Base-by-base conservation (phyloP, 2,797 vertebrate species). In the Thaleichthys pacificus region DNA sequence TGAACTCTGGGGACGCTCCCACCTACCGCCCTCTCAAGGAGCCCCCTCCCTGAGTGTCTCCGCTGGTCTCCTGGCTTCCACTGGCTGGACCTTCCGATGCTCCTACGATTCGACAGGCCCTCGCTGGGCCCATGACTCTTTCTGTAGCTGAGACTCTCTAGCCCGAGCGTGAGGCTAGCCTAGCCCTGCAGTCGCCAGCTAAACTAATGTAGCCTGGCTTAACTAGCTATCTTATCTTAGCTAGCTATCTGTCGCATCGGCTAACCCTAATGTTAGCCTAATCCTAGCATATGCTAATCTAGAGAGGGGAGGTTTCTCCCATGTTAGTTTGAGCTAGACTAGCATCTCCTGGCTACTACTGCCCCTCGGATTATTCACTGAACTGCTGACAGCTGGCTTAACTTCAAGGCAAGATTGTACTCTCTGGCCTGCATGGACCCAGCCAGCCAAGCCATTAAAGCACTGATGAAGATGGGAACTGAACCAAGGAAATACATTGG, bases 1-100 rank as follows among this genome's bases (percentile, higher is more conserved):
- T 67, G 32, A 54, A 72, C 57, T 30, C 22, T 26, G 22, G 38
- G 49, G 15, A 67, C 22, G 9, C 32, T 65, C 63, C 63, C 42
- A 49, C 65, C 47, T 47, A 26, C 24, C 65, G 47, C 24, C 65
- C 24, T 47, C 24, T 24, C 24, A 51, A 11, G 38, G 42, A 66
- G 9, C 64, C 61, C n/a, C 51, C 32, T 66, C n/a, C 51, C 42
- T 11, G 56, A 56, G 73, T 2, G n/a, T 17, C 51, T 54, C 51
- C 19, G 1, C 51, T 54, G 51, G 51, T 54, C 51, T 54, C 51
- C 51, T 54, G 51, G 51, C 51, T 54, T 17, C 51, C 51, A 54
- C 19, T 54, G 51, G 51, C 51, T 61, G 49, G 24, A 68, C 54
- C n/a, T 30, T 28, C 51, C 51, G 4, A 54, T 19, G 51, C 51